Evolutionary conservation across 2,113 vertebrate species (phyloP).

Genomic region (Oxyura jamaicensis): DNA sequence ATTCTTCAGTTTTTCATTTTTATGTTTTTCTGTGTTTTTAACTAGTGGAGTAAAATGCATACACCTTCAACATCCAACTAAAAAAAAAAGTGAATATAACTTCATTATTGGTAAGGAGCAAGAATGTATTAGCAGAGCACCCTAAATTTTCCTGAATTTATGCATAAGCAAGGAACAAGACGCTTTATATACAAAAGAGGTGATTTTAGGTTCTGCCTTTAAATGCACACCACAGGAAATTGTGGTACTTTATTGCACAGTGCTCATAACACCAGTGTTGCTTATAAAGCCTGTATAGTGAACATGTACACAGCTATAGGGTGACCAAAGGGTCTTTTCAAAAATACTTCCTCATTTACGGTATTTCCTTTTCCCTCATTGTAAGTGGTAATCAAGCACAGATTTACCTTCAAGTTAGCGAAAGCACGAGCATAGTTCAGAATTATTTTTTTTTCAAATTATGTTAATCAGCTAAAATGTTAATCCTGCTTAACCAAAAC

Average conservation of each 20-base stretch:
- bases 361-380: not conserved
- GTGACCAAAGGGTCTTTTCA: not conserved
- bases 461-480: not conserved
- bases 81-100: not conserved
- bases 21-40: not conserved
- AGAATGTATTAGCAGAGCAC: not conserved
- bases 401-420: not conserved
- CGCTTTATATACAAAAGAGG: not conserved
- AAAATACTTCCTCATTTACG: not conserved
- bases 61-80: not conserved
- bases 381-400: not conserved
- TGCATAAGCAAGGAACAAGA: not conserved
- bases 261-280: not conserved
- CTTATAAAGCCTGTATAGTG: not conserved
- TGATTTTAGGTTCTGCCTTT: not conserved
- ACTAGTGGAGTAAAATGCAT: not conserved
- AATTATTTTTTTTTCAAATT: not conserved
- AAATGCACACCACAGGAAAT: not conserved
- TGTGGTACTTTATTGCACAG: not conserved
- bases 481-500: not conserved
- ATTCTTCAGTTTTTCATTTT: not conserved
- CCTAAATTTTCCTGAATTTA: not conserved
- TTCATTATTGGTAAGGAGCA: not conserved
- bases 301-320: not conserved
- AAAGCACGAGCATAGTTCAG: not conserved